These are phyloP conservation scores for Apocheima hispidaria DNA, from an alignment of 2,888 invertebrate genomes.

Conservation along the genomic window DNA sequence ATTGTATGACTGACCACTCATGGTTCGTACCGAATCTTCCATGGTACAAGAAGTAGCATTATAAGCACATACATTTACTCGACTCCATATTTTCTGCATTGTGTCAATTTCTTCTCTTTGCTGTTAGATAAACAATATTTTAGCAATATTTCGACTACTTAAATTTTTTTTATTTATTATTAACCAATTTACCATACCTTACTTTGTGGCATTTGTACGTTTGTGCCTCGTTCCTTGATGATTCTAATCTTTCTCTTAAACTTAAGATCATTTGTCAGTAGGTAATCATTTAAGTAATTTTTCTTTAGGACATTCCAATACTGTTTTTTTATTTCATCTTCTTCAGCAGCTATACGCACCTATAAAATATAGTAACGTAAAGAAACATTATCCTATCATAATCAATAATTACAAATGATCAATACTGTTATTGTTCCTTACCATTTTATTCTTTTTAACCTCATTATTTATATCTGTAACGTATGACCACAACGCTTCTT, in stretches of 20 bases:
- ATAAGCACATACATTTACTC: slow-evolving; percentile 76
- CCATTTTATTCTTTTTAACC: slow-evolving; percentile 77
- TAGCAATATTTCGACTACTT: background rate
- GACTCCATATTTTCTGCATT: slow-evolving; percentile 81
- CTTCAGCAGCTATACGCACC: slow-evolving; percentile 75
- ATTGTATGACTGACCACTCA: slow-evolving; percentile 71
- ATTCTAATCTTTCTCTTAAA: slow-evolving; percentile 72
- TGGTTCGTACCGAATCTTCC: slow-evolving; percentile 71
- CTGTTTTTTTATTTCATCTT: slow-evolving; percentile 79
- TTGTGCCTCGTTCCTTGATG: slow-evolving; percentile 77
- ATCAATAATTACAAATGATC: background rate
- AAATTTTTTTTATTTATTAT: background rate
- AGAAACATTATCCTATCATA: background rate
- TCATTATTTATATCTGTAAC: slow-evolving; percentile 77
- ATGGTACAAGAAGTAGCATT: slow-evolving; percentile 63
- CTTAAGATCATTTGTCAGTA: slow-evolving; percentile 56
- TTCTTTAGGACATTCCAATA: slow-evolving; percentile 78
- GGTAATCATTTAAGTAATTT: slow-evolving; percentile 64
- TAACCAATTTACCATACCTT: slow-evolving; percentile 55
- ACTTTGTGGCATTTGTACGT: slow-evolving; percentile 80
- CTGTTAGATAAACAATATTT: slow-evolving; percentile 52
- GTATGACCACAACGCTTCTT: slow-evolving; percentile 77
- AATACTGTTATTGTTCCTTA: slow-evolving; percentile 50
- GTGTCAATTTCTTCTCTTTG: slow-evolving; percentile 80
- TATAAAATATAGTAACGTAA: slow-evolving; percentile 44